These are phyloP conservation scores for Tetragonula clypearis DNA, from an alignment of 1,140 invertebrate genomes.

Conservation along the genomic window DNA sequence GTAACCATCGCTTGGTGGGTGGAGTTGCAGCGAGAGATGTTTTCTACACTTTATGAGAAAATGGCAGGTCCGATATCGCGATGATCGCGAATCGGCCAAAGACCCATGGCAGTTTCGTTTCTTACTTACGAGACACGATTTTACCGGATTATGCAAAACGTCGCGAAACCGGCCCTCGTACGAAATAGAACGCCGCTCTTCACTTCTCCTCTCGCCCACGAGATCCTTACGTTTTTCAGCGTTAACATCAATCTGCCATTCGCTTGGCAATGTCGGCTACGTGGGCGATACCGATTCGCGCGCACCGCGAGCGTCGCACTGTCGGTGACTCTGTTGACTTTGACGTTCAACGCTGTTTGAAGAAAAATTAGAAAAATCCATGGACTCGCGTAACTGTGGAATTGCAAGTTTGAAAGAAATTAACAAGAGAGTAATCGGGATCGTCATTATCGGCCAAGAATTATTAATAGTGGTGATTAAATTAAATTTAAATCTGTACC, in stretches of 20 bases:
- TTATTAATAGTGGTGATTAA: no score
- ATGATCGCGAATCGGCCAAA: background rate
- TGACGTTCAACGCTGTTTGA: background rate
- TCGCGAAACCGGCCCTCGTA: conserved; percentile 1
- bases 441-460: no score
- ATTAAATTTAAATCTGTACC: no score
- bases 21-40: conserved; percentile 44
- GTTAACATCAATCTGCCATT: conserved; percentile 61
- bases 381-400: background rate
- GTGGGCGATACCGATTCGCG: conserved; percentile 47
- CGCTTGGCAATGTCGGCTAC: conserved; percentile 17
- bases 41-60: conserved; percentile 53
- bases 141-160: conserved; percentile 39
- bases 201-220: conserved; percentile 52
- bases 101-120: conserved; percentile 32
- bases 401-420: background rate
- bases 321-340: background rate
- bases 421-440: no score
- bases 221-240: conserved; percentile 58
- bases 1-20: conserved; percentile 52
- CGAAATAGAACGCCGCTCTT: conserved; percentile 39
- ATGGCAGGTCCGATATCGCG: conserved; percentile 62
- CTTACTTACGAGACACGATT: conserved; percentile 38
- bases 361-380: background rate
- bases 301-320: conserved; percentile 1